phyloP scores from a whole-genome alignment of 1,140 invertebrate genomes.

The Zaprionus nigranus region DNA sequence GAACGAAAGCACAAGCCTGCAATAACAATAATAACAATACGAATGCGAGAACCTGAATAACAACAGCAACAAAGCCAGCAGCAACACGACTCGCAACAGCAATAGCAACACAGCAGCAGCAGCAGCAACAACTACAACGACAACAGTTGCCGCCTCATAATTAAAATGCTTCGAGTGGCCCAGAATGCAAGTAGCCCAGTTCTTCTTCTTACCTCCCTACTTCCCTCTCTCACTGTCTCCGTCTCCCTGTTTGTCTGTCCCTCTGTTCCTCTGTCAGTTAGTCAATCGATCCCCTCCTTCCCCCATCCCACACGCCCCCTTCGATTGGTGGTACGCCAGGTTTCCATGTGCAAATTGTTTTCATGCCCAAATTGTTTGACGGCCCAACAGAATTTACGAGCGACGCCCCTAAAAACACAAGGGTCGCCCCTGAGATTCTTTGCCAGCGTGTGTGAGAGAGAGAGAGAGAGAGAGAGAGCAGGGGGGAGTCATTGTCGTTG shows the following conservation, averaged over 20 bases:
- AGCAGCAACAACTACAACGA: conserved; percentile 24
- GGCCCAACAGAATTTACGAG: conserved; percentile 54
- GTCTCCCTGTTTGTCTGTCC: neutral
- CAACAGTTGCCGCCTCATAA: conserved; percentile 72
- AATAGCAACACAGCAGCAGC: neutral
- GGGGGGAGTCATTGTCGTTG: conserved; percentile 1
- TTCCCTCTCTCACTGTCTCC: neutral
- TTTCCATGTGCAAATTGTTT: conserved; percentile 62
- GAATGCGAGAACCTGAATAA: neutral
- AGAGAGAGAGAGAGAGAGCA: neutral
- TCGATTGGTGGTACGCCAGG: conserved; percentile 1
- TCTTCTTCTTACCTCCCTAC: conserved; percentile 13
- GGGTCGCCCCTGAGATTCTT: conserved; percentile 22
- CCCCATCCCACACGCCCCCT: neutral
- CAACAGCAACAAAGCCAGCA: neutral
- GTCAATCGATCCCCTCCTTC: neutral
- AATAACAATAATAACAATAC: conserved; percentile 21
- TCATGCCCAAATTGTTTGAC: conserved; percentile 49
- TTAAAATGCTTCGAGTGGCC: conserved; percentile 73
- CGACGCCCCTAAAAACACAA: conserved; percentile 66
- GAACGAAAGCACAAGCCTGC: conserved; percentile 23
- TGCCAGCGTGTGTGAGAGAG: neutral
- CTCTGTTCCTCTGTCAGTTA: neutral
- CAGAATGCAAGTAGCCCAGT: conserved; percentile 59
- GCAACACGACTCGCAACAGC: neutral